Base-by-base conservation (phyloP, 2,888 invertebrate genomes). In the Aquatica leii region DNA sequence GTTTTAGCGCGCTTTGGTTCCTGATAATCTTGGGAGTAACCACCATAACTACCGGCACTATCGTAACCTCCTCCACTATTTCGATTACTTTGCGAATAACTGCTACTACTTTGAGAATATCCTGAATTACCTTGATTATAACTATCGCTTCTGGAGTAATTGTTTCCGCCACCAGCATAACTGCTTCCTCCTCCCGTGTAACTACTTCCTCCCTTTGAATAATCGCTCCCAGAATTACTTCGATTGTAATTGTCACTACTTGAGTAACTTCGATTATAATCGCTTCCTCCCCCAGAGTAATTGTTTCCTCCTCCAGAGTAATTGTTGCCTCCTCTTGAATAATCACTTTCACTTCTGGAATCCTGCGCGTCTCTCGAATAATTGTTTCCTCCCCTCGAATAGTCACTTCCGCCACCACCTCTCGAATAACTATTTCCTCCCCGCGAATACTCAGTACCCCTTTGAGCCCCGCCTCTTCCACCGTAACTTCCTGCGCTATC, bases 1-100 rank as follows among this genome's bases (percentile, higher is more conserved):
- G 81, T 81, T 73, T 80, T 81, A n/a, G 77, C 76, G 17, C 81
- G 69, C 72, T 81, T 81, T 43, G 79, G 77, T 65, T 80, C 80
- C 67, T 76, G 68, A 48, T 67, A 65, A 35, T 64, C 60, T 11
- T 52, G 55, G 9, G 34, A 21, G 43, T 76, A 73, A 15, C 74
- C 72, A 20, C 77, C 69, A 59, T 77, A 76, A 57, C 72, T 76
- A 51, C 81, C 78, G 17, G 76, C 77, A 59, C 80, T 77, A 65
- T 76, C 71, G 54, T 71, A 70, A 31, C 72, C 67, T 35, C 73
- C 72, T 1, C 69, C 65, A 9, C 70, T 72, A n/a, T n/a, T 24
- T 24, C 4, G 24, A 24, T 4, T 24, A 24, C 24, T 6, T 8
- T 76, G 72, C 56, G 72, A 72, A 34, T 75, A 69, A 41, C 73